These are phyloP conservation scores for Bombus pyrosoma DNA, from an alignment of 1,140 invertebrate species.

Conservation along the genomic window DNA sequence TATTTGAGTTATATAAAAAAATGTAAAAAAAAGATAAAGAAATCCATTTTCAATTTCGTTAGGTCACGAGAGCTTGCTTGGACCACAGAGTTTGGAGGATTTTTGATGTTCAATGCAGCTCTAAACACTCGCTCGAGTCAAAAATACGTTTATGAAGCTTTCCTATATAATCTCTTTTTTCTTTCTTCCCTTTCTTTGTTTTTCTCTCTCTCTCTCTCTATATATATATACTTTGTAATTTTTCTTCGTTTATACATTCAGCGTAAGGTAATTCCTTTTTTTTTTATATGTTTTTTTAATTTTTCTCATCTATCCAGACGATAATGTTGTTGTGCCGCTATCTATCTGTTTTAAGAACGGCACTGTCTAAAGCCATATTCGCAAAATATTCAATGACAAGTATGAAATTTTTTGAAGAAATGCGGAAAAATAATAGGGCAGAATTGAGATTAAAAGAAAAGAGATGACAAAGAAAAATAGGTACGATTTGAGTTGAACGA, in stretches of 20 bases:
- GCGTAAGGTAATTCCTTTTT: conserved; percentile 59
- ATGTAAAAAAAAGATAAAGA: conserved; percentile 32
- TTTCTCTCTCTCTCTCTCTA: conserved; percentile 9
- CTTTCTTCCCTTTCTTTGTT: conserved; percentile 1
- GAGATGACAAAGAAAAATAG: neutral
- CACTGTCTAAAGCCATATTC: conserved; percentile 52
- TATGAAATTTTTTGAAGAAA: conserved; percentile 38
- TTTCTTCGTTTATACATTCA: conserved; percentile 72
- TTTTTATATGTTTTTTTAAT: conserved; percentile 24
- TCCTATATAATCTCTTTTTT: conserved; percentile 59
- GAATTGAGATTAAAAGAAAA: conserved; percentile 6
- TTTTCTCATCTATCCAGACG: conserved; percentile 70
- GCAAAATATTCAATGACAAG: conserved; percentile 52
- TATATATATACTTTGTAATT: conserved; percentile 45
- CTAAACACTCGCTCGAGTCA: conserved; percentile 73
- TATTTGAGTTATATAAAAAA: conserved; percentile 7
- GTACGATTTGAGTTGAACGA: neutral
- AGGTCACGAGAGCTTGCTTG: conserved; percentile 37
- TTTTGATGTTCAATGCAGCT: conserved; percentile 51
- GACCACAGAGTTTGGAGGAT: conserved; percentile 56
- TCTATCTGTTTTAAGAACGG: conserved; percentile 53
- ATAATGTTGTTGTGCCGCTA: conserved; percentile 69
- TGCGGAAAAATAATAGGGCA: conserved; percentile 29
- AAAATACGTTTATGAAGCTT: conserved; percentile 75
- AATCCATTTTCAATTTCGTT: conserved; percentile 23